Base-by-base conservation (phyloP, 2,113 vertebrate species). In the Chloebia gouldiae region DNA sequence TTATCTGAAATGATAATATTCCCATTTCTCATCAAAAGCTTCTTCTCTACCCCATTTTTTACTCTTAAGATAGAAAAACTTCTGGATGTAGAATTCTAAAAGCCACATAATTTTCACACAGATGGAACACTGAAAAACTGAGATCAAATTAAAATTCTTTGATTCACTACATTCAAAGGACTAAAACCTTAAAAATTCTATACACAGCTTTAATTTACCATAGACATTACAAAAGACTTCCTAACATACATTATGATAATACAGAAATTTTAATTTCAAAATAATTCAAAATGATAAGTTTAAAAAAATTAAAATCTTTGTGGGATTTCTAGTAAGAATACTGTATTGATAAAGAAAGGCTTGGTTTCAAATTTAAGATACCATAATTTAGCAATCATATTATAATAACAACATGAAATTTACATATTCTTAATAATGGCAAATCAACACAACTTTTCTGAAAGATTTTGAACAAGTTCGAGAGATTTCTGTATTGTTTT, bases 371-470 rank as follows among this genome's bases (percentile, higher is more conserved):
- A 94, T 50, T 95, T 71, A 83, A 73, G 70, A 86, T 53, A 40
- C 45, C 65, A 33, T 84, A 93, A 95, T 65, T 89, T 73, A 80
- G 27, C 60, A 72, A 68, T 35, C 95, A 91, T 95, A 95, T 40
- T 19, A 92, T 95, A 96, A 85, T 33, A 51, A 80, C 44, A 95
- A 94, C 96, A 70, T 65, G 45, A 59, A 88, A 92, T 49, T 27
- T 65, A 87, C 59, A 66, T 54, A 35, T 44, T 95, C 50, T 95
- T 71, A 90, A 86, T 33, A 92, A 71, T 11, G 12, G 42, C 37
- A 94, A 87, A 82, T 78, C 10, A 88, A 53, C 51, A 81, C 37
- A 61, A 30, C 28, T 80, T 86, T 91, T 81, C 84, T 82, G 65
- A 94, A 80, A 95, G 31, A 72, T 60, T 92, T 60, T 86, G 14